Conservation (phyloP, 2,797 vertebrate species). For the Discoglossus pictus region DNA sequence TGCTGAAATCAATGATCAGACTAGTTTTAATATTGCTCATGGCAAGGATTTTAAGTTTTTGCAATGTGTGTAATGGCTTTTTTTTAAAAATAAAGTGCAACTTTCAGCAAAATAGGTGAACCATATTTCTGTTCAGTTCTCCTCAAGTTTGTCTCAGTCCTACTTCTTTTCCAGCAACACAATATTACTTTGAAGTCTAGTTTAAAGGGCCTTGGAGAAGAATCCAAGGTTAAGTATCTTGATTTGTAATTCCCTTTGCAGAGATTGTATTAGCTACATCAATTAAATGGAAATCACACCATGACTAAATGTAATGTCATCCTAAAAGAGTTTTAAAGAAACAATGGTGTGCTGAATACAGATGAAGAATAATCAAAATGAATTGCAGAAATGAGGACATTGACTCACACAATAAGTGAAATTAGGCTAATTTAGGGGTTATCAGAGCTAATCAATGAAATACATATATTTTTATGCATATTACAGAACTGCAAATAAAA, state of each 20-base stretch:
- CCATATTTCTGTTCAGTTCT: too few species aligned
- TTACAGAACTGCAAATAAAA: slow-evolving; percentile 1
- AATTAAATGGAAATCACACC: slow-evolving; percentile 33
- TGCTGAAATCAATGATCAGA: too few species aligned
- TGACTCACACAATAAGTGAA: neutral
- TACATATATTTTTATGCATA: neutral
- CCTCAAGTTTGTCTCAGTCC: too few species aligned
- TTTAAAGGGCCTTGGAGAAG: slow-evolving; percentile 6
- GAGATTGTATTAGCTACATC: slow-evolving; percentile 31
- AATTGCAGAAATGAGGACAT: slow-evolving; percentile 12
- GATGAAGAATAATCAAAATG: slow-evolving; percentile 4
- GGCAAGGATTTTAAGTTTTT: too few species aligned
- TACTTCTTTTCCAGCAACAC: too few species aligned
- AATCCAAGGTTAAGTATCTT: slow-evolving; percentile 40
- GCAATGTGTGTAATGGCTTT: too few species aligned
- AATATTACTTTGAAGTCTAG: slow-evolving; percentile 4
- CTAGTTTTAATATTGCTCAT: too few species aligned
- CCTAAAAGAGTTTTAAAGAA: neutral
- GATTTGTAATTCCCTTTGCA: slow-evolving; percentile 11
- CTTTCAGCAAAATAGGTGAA: too few species aligned
- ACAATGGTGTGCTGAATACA: slow-evolving; percentile 17
- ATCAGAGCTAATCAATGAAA: neutral
- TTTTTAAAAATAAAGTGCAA: too few species aligned
- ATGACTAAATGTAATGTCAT: slow-evolving; percentile 40
- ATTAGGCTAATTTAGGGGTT: slow-evolving; percentile 13